Conservation (phyloP, 2,113 vertebrate genomes). For the Cyanoderma ruficeps region DNA sequence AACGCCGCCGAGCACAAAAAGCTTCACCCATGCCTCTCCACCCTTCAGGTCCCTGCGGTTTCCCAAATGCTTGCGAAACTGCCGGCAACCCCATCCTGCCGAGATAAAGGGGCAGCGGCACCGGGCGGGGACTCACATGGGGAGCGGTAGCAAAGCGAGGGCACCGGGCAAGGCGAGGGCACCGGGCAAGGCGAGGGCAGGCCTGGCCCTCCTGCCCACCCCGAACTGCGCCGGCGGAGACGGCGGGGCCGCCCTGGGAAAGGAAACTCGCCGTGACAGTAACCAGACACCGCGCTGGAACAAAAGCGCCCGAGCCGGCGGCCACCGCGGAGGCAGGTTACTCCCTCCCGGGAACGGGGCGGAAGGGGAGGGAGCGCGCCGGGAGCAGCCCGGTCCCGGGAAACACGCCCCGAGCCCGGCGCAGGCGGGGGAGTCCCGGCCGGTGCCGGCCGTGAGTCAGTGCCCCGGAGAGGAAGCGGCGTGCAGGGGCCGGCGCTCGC, state of each 20-base stretch:
- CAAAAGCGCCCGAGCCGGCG: conserved; percentile 35
- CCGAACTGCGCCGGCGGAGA: neutral
- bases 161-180: neutral
- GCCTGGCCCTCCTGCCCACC: neutral
- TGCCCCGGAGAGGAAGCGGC: neutral
- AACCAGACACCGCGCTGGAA: conserved; percentile 51
- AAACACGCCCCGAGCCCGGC: neutral
- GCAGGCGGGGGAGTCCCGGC: neutral
- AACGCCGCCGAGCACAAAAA: neutral
- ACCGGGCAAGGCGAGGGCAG: neutral
- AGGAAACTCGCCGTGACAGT: conserved; percentile 32
- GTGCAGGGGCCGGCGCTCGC: neutral
- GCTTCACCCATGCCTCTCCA: neutral
- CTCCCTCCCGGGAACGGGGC: neutral
- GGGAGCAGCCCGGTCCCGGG: neutral
- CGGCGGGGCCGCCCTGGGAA: neutral
- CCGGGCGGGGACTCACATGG: neutral
- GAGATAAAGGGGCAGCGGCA: neutral
- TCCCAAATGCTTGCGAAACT: conserved; percentile 33
- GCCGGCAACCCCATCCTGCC: neutral
- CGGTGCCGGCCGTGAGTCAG: neutral
- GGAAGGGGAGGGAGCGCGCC: conserved; percentile 9
- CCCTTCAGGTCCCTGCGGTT: neutral
- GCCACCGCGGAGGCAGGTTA: neutral
- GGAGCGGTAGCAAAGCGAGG: neutral